A percentile compares a stretch with the other conserved stretches of the same genome.
Evolutionary conservation across 2,113 vertebrate genomes (phyloP).

Genomic region (Chascanopsetta lugubris): DNA sequence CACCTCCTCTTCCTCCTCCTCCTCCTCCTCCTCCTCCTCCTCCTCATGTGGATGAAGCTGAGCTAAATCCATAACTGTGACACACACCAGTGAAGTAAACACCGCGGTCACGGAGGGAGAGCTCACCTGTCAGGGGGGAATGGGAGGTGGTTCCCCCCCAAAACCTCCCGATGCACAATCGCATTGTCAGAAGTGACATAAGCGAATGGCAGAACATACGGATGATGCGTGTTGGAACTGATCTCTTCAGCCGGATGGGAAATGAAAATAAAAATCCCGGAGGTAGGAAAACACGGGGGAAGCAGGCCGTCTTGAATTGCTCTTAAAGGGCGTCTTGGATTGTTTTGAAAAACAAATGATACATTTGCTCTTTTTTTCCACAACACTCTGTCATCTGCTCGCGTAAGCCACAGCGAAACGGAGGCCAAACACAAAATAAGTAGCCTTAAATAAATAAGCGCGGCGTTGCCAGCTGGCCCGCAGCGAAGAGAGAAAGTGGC

Average conservation of each 20-base stretch:
- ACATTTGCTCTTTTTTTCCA: background rate
- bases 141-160: slow-evolving; percentile 50
- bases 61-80: slow-evolving; percentile 69
- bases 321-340: no score
- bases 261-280: slow-evolving; percentile 17
- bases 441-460: background rate
- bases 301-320: no score
- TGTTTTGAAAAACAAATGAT: background rate
- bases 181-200: slow-evolving; percentile 1
- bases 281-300: background rate
- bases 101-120: slow-evolving; percentile 44
- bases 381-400: background rate
- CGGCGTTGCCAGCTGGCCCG: background rate
- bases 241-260: background rate
- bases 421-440: background rate
- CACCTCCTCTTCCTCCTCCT: slow-evolving; percentile 6
- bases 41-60: slow-evolving; percentile 14
- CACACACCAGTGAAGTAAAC: slow-evolving; percentile 55
- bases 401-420: background rate
- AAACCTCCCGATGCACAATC: background rate
- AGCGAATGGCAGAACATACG: background rate
- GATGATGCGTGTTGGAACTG: background rate
- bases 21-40: background rate
- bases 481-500: slow-evolving; percentile 4
- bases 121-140: slow-evolving; percentile 58